Base-by-base conservation (phyloP, 1,140 invertebrate species). In the Aphidius ervi region DNA sequence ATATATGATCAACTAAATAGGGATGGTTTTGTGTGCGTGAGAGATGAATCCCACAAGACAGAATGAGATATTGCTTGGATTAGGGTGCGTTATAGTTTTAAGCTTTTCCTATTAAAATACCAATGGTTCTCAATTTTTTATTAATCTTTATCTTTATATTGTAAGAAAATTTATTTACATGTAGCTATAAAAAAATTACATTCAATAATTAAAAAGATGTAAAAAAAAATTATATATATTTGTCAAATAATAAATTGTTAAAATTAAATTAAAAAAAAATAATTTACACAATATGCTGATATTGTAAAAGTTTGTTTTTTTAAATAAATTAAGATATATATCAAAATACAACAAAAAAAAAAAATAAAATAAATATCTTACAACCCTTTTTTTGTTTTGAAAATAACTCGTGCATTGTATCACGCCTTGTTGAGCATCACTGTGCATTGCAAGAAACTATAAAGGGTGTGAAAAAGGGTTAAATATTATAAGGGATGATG, bases 351-450 rank as follows among this genome's bases (percentile, higher is more conserved):
- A 31, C 42, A 20, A 31, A 31, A 6, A 31, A 60, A 60, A 56
- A 6, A 16, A 40, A 53, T 9, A 23, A 10, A 53, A 39, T 41
- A 53, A 53, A 53, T n/a, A 5, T 40, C 23, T 31, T 31, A 53
- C 64, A 74, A 73, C 73, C 65, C 71, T 74, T 72, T 71, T 68
- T 31, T 31, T 31, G 67, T 67, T 63, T 70, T 60, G 46, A 56
- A 20, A 63, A 52, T 49, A 71, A 68, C 48, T 70, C 68, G 66
- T 71, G 66, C 66, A 67, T 63, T 61, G 69, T 64, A 65, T 63
- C 64, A 77, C 65, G 75, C 69, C 71, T 79, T 70, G 75, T 79
- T 79, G 77, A 74, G 75, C 72, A 65, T 59, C 70, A 71, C 74
- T 75, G 73, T 72, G 64, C 66, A 56, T 61, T 46, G 53, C 65